Conservation (phyloP, 1,140 invertebrate genomes). For the Trachymyrmex cornetzi region DNA sequence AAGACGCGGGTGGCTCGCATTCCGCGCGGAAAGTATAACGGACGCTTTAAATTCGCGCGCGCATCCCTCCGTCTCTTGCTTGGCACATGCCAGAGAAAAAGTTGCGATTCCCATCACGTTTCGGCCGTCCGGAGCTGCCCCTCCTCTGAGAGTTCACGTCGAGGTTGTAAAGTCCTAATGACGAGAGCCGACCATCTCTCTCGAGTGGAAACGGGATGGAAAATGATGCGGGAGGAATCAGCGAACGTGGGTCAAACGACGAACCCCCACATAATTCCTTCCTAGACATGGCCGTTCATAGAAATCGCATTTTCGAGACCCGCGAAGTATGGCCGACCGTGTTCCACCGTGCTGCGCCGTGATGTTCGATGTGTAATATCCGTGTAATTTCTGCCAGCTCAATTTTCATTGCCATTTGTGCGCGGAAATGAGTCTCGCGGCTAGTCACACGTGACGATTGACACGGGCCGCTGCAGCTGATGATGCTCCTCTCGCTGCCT, state of each 20-base stretch:
- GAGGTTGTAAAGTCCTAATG: constrained; percentile 79
- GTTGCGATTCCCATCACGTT: constrained; percentile 72
- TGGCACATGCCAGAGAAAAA: constrained; percentile 31
- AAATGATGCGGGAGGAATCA: not conserved
- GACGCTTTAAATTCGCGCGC: constrained; percentile 63
- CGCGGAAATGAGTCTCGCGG: constrained; percentile 62
- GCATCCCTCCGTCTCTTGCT: constrained; percentile 51
- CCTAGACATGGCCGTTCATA: constrained; percentile 34
- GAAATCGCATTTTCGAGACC: constrained; percentile 60
- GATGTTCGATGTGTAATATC: constrained; percentile 47
- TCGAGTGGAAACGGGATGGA: constrained; percentile 32
- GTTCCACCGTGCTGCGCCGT: not conserved
- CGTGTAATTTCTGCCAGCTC: constrained; percentile 64
- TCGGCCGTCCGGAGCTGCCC: constrained; percentile 27
- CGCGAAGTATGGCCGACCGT: not conserved
- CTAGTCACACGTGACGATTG: constrained; percentile 65
- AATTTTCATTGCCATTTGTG: constrained; percentile 65
- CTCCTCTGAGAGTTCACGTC: constrained; percentile 66
- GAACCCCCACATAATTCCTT: constrained; percentile 57
- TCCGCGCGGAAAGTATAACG: constrained; percentile 67
- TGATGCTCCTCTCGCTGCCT: constrained; percentile 36
- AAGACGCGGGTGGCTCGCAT: not conserved
- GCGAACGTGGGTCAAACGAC: constrained; percentile 23
- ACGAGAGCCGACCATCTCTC: constrained; percentile 64
- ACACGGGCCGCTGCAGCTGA: constrained; percentile 54